phyloP scores from a whole-genome alignment of 2,797 vertebrate genomes.

The Danio choprae region DNA sequence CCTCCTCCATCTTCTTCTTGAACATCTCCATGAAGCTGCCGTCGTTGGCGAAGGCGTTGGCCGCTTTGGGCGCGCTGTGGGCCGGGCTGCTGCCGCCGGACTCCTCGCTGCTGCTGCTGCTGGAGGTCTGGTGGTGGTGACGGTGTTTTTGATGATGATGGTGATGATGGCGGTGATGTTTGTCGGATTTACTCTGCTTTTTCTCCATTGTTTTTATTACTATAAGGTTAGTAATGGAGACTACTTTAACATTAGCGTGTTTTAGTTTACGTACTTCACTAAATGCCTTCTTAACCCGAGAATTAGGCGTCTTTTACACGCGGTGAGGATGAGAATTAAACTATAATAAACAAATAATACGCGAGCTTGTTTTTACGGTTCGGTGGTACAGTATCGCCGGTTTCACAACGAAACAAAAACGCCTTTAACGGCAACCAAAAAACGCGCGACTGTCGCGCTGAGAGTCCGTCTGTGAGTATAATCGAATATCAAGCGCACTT shows the following conservation, averaged over 20 bases:
- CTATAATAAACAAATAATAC: not conserved
- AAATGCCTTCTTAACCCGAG: too few species aligned
- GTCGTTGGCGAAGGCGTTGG: constrained; percentile 92
- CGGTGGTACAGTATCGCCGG: not conserved
- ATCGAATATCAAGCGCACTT: not conserved
- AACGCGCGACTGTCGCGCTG: not conserved
- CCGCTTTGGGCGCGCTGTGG: constrained; percentile 24
- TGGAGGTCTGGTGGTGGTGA: constrained; percentile 11
- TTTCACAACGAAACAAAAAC: not conserved
- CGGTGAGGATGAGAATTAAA: not conserved
- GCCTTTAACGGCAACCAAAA: not conserved
- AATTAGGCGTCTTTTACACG: not conserved
- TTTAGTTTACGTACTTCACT: not conserved
- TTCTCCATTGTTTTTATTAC: constrained; percentile 12
- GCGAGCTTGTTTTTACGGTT: not conserved
- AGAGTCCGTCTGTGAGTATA: not conserved
- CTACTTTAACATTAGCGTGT: not conserved
- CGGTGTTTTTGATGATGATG: not conserved
- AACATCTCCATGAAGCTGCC: constrained; percentile 97
- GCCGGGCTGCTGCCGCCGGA: constrained; percentile 57
- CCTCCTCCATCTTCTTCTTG: constrained; percentile 94
- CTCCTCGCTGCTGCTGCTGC: not conserved
- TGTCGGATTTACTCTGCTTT: constrained; percentile 8
- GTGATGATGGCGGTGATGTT: not conserved
- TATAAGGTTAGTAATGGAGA: not conserved